Evolutionary conservation across 2,113 vertebrate species (phyloP).

Genomic region (Ranitomeya imitator): DNA sequence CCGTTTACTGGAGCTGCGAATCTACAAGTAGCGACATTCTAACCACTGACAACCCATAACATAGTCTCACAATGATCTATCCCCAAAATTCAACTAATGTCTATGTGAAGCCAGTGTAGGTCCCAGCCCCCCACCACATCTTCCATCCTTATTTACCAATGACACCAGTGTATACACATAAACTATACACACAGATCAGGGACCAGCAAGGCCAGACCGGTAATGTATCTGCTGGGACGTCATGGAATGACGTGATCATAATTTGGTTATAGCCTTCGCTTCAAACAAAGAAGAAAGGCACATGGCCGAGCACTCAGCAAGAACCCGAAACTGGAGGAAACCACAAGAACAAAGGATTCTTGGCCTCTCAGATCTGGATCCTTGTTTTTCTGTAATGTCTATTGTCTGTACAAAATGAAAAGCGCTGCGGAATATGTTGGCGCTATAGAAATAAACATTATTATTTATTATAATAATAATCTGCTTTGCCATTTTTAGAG

Average conservation of each 20-base stretch:
- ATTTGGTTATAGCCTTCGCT: neutral
- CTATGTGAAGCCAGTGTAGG: neutral
- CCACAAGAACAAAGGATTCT: neutral
- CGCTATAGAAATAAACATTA: too few species aligned
- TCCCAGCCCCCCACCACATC: neutral
- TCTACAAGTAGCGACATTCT: neutral
- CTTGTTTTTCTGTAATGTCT: too few species aligned
- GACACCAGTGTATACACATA: neutral
- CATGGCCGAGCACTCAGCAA: constrained; percentile 15
- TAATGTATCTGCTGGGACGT: neutral
- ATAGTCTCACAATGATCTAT: too few species aligned
- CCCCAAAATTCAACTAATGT: neutral
- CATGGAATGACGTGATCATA: neutral
- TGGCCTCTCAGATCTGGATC: neutral
- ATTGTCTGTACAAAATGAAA: too few species aligned
- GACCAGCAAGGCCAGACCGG: neutral
- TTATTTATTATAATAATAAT: too few species aligned
- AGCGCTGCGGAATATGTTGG: too few species aligned
- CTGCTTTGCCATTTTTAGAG: too few species aligned
- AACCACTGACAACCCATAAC: too few species aligned
- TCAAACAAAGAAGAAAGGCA: constrained; percentile 45
- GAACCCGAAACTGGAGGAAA: neutral
- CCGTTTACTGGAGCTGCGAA: neutral
- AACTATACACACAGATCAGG: neutral
- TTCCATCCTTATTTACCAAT: neutral